Evolutionary conservation across 2,113 vertebrate genomes (phyloP), one percentile per base, ranked within the genome.

Genomic region (Anarhynchus alexandrinus): DNA sequence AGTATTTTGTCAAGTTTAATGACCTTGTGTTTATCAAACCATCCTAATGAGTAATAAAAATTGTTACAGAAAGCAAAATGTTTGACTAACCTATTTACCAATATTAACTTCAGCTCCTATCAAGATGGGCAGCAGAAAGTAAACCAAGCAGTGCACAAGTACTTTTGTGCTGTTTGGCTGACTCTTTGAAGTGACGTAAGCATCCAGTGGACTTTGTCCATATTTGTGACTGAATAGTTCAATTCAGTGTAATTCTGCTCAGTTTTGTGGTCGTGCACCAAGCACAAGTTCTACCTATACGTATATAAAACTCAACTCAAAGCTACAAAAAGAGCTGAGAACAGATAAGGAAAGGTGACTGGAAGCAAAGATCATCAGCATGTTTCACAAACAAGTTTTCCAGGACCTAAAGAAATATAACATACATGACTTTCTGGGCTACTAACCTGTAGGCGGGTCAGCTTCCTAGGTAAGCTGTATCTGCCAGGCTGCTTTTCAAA

Each of bases 171-270:
- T 78, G 27, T 82, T 85, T 86, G 70, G 36, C 65, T 38, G 42
- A 16, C 10, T 83, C 91, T 83, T 15, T 43, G 84, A 70, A 62
- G 59, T 72, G 90, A 91, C 7, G 7, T 42, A 34, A 67, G 82
- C 74, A 22, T 51, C 47, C 78, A 47, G n/a, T 52, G 96, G 89
- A 96, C 96, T 97, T 97, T 94, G 94, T 43, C 83, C 90, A 1
- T 94, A 40, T 88, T 67, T 89, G 72, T 88, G 92, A 36, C 58
- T 79, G 72, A 85, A 20, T 15, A 49, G 73, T 65, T 92, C 8
- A 9, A 32, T 55, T 67, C 64, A 4, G 7, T 47, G 69, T 77
- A 54, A 29, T 40, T 66, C 69, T 79, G 65, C 62, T 91, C 66
- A 17, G n/a, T 57, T 40, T 29, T 26, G 61, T 71, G 34, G n/a